Conservation (phyloP, 2,888 invertebrate genomes). For the Agrilus cyanescens region DNA sequence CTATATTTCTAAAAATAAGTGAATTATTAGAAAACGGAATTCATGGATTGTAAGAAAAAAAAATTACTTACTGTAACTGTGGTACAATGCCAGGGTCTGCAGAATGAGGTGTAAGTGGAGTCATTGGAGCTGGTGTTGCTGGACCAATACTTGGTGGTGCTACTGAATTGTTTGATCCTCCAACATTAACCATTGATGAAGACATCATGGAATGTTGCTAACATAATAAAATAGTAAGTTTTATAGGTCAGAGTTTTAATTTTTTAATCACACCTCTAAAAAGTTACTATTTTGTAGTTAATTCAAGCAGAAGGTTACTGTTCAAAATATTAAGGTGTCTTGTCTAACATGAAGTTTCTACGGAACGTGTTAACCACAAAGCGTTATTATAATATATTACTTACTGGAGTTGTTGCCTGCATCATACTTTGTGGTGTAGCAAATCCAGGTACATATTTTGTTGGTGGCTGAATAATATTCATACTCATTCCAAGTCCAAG, state of each 20-base stretch:
- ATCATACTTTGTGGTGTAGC: slow-evolving; percentile 73
- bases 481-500: slow-evolving; percentile 50
- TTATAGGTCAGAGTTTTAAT: not conserved
- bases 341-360: no score
- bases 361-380: no score
- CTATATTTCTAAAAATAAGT: slow-evolving; percentile 73
- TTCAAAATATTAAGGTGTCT: no score
- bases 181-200: slow-evolving; percentile 62
- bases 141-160: slow-evolving; percentile 57
- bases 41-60: not conserved
- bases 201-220: slow-evolving; percentile 68
- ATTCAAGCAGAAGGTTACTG: no score
- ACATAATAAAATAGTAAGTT: slow-evolving; percentile 18
- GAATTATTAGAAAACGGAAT: not conserved
- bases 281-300: no score
- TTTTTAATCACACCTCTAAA: no score
- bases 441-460: slow-evolving; percentile 64
- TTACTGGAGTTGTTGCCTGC: slow-evolving; percentile 83
- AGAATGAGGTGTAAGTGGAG: slow-evolving; percentile 85
- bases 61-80: slow-evolving; percentile 65
- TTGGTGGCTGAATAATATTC: slow-evolving; percentile 57
- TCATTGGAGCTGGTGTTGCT: slow-evolving; percentile 67
- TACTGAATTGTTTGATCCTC: slow-evolving; percentile 45
- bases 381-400: slow-evolving; percentile 14
- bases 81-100: slow-evolving; percentile 91